Evolutionary conservation across 2,888 invertebrate genomes (phyloP), one percentile per base, ranked within the genome.

Genomic region (Dioctria linearis): DNA sequence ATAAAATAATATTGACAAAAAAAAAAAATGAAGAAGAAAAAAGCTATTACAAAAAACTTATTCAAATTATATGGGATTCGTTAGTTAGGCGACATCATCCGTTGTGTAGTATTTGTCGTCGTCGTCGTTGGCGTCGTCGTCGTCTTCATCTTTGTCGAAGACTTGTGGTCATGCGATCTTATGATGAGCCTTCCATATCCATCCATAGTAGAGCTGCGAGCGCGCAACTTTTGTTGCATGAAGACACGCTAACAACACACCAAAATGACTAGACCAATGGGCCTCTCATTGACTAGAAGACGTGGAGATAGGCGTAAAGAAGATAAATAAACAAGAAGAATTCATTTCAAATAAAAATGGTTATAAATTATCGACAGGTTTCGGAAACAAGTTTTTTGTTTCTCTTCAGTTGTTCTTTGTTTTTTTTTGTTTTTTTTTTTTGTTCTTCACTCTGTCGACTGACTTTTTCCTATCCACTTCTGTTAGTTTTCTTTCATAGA

Each of bases 281-380:
- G n/a, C 39, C 71, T 25, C 25, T 54, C 54, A 71, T 71, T 71
- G 71, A 71, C 71, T 71, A 71, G 71, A 54, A 71, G 54, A 71
- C 71, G 54, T 40, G 63, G 61, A 49, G 61, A 76, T 46, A 63
- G 76, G 63, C 76, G 63, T 76, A 63, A 76, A 63, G 51, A 49
- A 76, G 49, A 63, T 61, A 76, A 46, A 69, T 46, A 76, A 76
- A 63, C n/a, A 46, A 54, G 57, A 71, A 54, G 71, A 71, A 71
- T 71, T 71, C 76, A 76, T 76, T 76, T 63, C 76, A 63, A 76
- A 76, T 76, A 76, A 76, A 76, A 76, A 63, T 63, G 76, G 76
- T 49, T 76, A 76, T 76, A 76, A 63, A 76, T 76, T 63, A 76
- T 76, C 76, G 63, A 76, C 63, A 75, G 59, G 76, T 76, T 76